These are phyloP conservation scores for Ictalurus furcatus DNA, from an alignment of 2,113 vertebrate species.

Conservation along the genomic window DNA sequence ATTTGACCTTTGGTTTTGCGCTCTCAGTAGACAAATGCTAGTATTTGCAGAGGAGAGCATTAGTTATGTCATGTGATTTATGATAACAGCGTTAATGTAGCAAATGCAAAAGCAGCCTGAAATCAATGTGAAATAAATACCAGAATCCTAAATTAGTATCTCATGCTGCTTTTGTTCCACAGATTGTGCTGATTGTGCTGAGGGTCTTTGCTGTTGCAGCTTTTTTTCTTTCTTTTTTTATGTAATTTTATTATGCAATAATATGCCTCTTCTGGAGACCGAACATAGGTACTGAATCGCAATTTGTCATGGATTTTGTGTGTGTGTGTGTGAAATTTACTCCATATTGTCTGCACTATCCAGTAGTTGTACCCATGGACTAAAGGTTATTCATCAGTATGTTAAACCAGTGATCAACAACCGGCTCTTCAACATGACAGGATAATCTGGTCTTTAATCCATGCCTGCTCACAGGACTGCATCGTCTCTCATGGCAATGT, in stretches of 20 bases:
- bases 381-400: constrained; percentile 44
- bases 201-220: constrained; percentile 13
- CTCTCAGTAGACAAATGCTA: constrained; percentile 53
- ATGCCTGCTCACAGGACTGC: constrained; percentile 29
- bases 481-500: neutral
- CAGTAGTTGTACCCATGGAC: neutral
- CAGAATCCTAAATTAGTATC: constrained; percentile 63
- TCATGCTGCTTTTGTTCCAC: constrained; percentile 58
- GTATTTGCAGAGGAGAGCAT: constrained; percentile 68
- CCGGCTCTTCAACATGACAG: constrained; percentile 27
- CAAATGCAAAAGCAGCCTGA: constrained; percentile 67
- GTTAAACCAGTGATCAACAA: constrained; percentile 41
- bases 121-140: constrained; percentile 66
- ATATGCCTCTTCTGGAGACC: neutral
- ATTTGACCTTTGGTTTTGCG: constrained; percentile 75
- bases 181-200: constrained; percentile 34
- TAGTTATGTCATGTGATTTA: constrained; percentile 74
- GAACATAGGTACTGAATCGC: neutral
- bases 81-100: constrained; percentile 65
- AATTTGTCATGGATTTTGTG: neutral
- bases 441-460: constrained; percentile 48
- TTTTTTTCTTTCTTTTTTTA: neutral
- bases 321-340: too few relatives aligned
- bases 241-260: neutral
- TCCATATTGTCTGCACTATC: neutral